Base-by-base conservation (phyloP, 30 jellyfish, hydroid and myxozoan genomes). In the Turritopsis rubra region DNA sequence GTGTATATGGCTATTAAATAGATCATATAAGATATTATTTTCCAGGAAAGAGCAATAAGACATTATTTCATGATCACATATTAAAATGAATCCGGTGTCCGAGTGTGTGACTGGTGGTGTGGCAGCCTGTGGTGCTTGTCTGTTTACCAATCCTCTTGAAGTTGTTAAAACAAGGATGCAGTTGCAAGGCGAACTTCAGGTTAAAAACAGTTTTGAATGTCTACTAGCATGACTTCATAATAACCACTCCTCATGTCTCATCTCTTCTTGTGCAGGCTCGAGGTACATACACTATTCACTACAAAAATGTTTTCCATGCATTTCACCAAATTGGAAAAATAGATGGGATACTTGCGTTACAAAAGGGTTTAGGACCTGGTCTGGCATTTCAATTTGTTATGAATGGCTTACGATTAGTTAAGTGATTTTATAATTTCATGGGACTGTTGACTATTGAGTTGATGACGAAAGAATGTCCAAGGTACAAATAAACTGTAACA, bases 131-230 rank as follows among this genome's bases (percentile, higher is more conserved):
- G 85, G 91, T 84, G 97, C 97, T 29, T 91, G 97, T 52, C n/a
- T 91, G 75, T 86, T 91, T 60, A 79, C 95, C 8, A 91, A 91
- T 71, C 97, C 97, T 18, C 85, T 91, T 20, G 97, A 91, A 79
- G 96, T 88, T 26, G 94, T 91, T n/a, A 91, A 91, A 71, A 91
- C 97, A 31, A 52, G 97, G n/a, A 91, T 91, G 97, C 97, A 91
- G 81, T 90, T 91, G 75, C 97, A 91, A 83, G 97, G 97, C 1
- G 97, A 91, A 72, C 85, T 91, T 28, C 89, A 87, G 75, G 91
- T 80, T 41, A 41, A 13, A 3, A 41, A 41, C 13, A 3, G 60
- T 41, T 41, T 41, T 41, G 5, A n/a, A 3, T 41, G 9, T 41
- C 60, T 41, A 3, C 5, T 13, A 41, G 60, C 9, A 41, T 41